These are phyloP conservation scores for Meiosimyza platycephala DNA, from an alignment of 2,888 invertebrate genomes.

Conservation along the genomic window DNA sequence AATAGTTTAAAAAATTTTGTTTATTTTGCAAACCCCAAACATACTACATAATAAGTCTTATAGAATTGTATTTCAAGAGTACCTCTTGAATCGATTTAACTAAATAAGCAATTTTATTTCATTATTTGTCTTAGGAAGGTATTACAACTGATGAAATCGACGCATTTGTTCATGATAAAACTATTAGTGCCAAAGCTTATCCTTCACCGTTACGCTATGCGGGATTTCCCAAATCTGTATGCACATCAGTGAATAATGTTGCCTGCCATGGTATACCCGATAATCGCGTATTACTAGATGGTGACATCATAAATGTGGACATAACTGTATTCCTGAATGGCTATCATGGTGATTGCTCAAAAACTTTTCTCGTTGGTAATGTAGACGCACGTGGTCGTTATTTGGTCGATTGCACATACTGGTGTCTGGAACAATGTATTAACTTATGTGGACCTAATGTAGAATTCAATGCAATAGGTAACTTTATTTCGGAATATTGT, in stretches of 20 bases:
- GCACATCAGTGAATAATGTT: slow-evolving; percentile 90
- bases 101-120: slow-evolving; percentile 18
- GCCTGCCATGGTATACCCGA: slow-evolving; percentile 96
- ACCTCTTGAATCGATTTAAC: background rate
- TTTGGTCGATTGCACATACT: slow-evolving; percentile 77
- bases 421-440: slow-evolving; percentile 76
- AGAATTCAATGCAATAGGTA: slow-evolving; percentile 74
- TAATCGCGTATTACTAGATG: slow-evolving; percentile 79
- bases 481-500: slow-evolving; percentile 75
- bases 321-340: slow-evolving; percentile 88
- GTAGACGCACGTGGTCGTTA: slow-evolving; percentile 80
- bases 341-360: slow-evolving; percentile 92
- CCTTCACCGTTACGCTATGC: slow-evolving; percentile 90
- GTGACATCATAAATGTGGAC: slow-evolving; percentile 93
- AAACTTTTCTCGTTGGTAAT: slow-evolving; percentile 85
- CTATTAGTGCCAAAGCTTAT: slow-evolving; percentile 80
- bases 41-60: too few species aligned
- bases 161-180: slow-evolving; percentile 76
- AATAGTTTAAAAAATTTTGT: too few species aligned
- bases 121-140: slow-evolving; percentile 72
- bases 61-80: too few species aligned
- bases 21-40: too few species aligned
- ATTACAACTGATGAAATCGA: slow-evolving; percentile 89
- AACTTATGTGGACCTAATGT: slow-evolving; percentile 73
- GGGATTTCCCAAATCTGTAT: slow-evolving; percentile 88